Evolutionary conservation across 1,140 invertebrate species (phyloP), one percentile per base, ranked within the genome.

Genomic region (Gonioctena quinquepunctata): DNA sequence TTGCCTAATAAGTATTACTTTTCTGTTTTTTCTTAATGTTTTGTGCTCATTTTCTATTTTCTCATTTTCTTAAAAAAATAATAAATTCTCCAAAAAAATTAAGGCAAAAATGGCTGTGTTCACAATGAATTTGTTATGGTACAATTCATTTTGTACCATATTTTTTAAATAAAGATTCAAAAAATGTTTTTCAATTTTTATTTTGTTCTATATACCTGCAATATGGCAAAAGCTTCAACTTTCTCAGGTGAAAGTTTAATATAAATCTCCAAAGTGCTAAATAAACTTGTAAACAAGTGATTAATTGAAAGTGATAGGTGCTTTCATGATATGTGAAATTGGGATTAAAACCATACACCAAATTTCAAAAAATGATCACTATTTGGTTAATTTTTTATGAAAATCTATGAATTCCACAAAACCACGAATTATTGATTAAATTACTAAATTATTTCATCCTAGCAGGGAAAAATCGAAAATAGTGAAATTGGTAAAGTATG

Each of bases 51-150:
- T 57, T 57, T 57, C 54, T 22, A 25, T 57, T 25, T 21, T 23
- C 54, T 13, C 25, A 57, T 57, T 57, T 57, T 57, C 22, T n/a
- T 62, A 62, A 27, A 62, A 62, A 27, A 33, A 62, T 25, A 62
- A 6, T 42, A 8, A 18, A 65, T 52, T 25, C 64, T 52, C 52
- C 19, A 2, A 54, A 52, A 57, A 61, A 61, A 27, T 11, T 49
- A 19, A 49, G 68, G 68, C 68, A 70, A 69, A 69, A 64, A 70
- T 33, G 68, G 68, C 68, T 70, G 68, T 70, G 68, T 62, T 50
- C 27, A 25, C 54, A 57, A 57, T 57, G 22, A 23, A 21, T 21
- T 19, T 25, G 25, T 25, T 21, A n/a, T 62, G 60, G 27, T 62
- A 16, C 26, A 28, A 62, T 62, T 21, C 7, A 62, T 18, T 13